phyloP scores from a whole-genome alignment of 1,140 invertebrate genomes.

The Drosophila rufa region DNA sequence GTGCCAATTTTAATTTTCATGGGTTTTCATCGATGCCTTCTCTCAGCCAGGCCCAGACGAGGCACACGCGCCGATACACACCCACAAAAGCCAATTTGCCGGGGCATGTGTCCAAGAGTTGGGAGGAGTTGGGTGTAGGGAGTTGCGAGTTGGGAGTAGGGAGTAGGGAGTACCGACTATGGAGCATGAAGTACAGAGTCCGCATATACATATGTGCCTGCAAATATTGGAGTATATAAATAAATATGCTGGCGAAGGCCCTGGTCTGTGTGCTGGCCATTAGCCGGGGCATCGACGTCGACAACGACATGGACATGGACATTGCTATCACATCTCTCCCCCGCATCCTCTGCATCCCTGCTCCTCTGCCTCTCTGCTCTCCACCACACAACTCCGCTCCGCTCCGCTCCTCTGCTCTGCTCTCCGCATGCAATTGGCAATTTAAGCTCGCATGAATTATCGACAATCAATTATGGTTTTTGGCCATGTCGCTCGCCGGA shows the following conservation, averaged over 20 bases:
- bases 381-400: background rate
- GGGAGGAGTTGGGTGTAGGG: background rate
- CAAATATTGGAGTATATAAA: constrained; percentile 44
- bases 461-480: constrained; percentile 83
- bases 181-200: background rate
- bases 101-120: constrained; percentile 13
- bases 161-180: background rate
- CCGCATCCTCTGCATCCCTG: background rate
- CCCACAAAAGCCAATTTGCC: constrained; percentile 63
- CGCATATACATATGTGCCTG: constrained; percentile 32
- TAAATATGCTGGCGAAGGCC: constrained; percentile 35
- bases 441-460: constrained; percentile 83
- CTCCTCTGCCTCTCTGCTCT: background rate
- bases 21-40: constrained; percentile 51
- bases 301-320: constrained; percentile 5
- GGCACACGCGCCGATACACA: constrained; percentile 24
- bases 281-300: constrained; percentile 33
- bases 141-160: background rate
- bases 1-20: constrained; percentile 62
- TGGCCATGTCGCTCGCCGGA: constrained; percentile 61
- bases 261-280: constrained; percentile 17
- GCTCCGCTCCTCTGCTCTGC: background rate
- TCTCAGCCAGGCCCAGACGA: constrained; percentile 29
- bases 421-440: constrained; percentile 74
- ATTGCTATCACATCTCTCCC: constrained; percentile 31